Conservation (phyloP, 2,888 invertebrate genomes). For the Neoitamus cyanurus region DNA sequence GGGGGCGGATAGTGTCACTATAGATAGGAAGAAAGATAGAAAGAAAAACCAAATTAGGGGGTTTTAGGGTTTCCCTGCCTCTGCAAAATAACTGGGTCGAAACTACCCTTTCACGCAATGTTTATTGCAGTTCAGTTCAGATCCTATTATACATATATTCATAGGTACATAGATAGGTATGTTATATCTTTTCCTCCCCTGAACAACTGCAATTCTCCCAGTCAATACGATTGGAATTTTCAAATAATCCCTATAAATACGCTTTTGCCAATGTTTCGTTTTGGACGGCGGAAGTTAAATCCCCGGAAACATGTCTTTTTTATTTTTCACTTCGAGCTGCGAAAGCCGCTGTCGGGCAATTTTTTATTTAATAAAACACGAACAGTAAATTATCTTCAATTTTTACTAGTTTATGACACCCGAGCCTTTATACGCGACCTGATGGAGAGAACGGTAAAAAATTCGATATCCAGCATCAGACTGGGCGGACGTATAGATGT, state of each 20-base stretch:
- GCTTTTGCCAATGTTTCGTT: not conserved
- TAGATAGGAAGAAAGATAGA: too few species aligned
- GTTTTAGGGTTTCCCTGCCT: too few species aligned
- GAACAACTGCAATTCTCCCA: too few species aligned
- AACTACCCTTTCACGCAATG: too few species aligned
- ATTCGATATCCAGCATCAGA: not conserved
- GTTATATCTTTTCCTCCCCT: too few species aligned
- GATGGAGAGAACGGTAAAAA: not conserved
- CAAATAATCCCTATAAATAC: not conserved
- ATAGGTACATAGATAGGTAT: too few species aligned
- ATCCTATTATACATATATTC: too few species aligned
- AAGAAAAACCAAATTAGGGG: too few species aligned
- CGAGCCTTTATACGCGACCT: not conserved
- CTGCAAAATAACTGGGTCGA: too few species aligned
- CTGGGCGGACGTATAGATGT: not conserved
- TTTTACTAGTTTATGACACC: not conserved
- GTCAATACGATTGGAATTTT: not conserved
- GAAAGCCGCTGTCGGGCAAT: not conserved
- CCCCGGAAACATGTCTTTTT: not conserved
- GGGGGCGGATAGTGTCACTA: not conserved
- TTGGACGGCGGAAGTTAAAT: not conserved
- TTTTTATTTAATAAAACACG: not conserved
- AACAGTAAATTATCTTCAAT: not conserved
- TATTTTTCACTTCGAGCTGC: too few species aligned
- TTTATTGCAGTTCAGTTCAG: too few species aligned